Evolutionary conservation across 2,888 invertebrate species (phyloP), one percentile per base, ranked within the genome.

Genomic region (Lasioglossum zephyrum): DNA sequence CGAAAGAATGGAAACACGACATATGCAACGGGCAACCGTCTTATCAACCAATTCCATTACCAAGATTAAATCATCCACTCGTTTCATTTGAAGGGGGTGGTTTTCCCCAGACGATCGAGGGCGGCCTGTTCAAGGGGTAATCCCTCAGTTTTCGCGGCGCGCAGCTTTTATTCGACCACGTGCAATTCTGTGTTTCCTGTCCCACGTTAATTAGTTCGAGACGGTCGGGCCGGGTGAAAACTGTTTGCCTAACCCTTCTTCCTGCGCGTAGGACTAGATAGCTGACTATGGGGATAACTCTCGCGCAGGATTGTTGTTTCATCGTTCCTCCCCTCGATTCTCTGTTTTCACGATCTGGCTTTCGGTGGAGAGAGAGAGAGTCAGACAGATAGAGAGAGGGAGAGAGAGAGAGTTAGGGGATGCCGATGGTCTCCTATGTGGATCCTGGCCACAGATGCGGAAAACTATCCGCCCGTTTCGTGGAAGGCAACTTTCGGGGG

Each of bases 161-260:
- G 36, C 44, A 26, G 81, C 79, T 87, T 88, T 86, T 81, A 88
- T 89, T 80, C 85, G 82, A 47, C 74, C 81, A 82, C 81, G 77
- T 79, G 87, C 74, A 26, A 70, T 44, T 69, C 74, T 73, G 77
- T 70, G 89, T 63, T 69, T 41, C 22, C 73, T 86, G 88, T 92
- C 90, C 87, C 92, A 92, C 93, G 92, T 94, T 94, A 94, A 94
- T 94, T 94, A 94, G 94, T 93, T 93, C 92, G 92, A 93, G 92
- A 90, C 89, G 92, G 92, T 86, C 89, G 91, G 90, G 87, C 85
- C 85, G 89, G 88, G 80, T 91, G 90, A 92, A 93, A 93, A 93
- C 90, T 93, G 93, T 94, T 94, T 94, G 92, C 91, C 90, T 94
- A 93, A 79, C 91, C 89, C 92, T 90, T 91, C 86, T 90, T 90